A percentile compares a stretch with the other conserved stretches of the same genome.
Conservation (phyloP, 2,113 vertebrate genomes). For the Salvator merianae region DNA sequence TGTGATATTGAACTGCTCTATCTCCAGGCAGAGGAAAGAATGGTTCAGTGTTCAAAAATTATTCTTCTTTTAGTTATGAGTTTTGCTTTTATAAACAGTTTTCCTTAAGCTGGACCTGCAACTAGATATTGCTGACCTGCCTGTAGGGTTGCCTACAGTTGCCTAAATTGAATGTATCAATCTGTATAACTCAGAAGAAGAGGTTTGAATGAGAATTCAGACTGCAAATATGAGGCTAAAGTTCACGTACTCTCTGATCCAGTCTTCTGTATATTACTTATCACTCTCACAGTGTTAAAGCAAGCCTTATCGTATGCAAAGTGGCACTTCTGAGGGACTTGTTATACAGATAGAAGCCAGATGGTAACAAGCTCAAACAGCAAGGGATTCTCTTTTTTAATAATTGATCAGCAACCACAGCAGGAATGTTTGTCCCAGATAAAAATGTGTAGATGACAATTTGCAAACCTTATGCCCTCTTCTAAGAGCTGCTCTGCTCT, state of each 20-base stretch:
- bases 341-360: neutral
- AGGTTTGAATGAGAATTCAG: slow-evolving; percentile 43
- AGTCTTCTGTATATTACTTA: neutral
- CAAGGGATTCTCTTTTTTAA: neutral
- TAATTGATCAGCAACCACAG: neutral
- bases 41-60: neutral
- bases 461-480: neutral
- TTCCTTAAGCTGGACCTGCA: neutral
- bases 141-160: too few relatives aligned
- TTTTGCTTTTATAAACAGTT: slow-evolving; percentile 41
- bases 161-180: slow-evolving; percentile 60
- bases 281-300: neutral
- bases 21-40: slow-evolving; percentile 22
- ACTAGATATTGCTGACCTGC: slow-evolving; percentile 1
- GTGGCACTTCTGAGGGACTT: neutral
- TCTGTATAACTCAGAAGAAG: slow-evolving; percentile 49
- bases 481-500: neutral
- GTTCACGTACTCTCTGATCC: neutral
- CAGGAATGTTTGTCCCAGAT: neutral
- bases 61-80: neutral
- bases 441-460: neutral
- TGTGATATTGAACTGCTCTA: neutral
- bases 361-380: neutral
- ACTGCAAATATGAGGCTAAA: neutral
- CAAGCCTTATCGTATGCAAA: neutral